phyloP scores from a whole-genome alignment of 2,888 invertebrate genomes.

The Mesochorus sp. region DNA sequence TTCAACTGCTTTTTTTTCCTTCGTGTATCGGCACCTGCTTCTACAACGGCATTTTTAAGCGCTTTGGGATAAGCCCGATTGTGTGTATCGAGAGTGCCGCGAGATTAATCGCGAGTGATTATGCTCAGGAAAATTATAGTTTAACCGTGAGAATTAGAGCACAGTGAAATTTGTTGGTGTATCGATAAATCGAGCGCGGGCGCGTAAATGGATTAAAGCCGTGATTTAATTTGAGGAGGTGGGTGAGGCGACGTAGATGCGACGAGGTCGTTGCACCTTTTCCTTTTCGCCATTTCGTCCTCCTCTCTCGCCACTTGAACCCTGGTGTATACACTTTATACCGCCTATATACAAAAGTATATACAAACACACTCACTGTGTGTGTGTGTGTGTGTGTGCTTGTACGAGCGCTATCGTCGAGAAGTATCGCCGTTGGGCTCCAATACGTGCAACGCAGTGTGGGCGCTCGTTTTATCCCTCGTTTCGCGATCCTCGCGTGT shows the following conservation, averaged over 20 bases:
- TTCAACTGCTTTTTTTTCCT: too few species aligned
- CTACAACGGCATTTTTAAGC: too few species aligned
- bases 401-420: slow-evolving; percentile 42
- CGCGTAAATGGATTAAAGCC: background rate
- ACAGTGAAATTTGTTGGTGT: background rate
- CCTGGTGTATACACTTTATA: slow-evolving; percentile 1
- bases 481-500: slow-evolving; percentile 28
- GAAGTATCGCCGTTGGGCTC: slow-evolving; percentile 49
- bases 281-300: slow-evolving; percentile 52
- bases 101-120: background rate
- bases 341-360: slow-evolving; percentile 7
- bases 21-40: too few species aligned
- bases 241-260: background rate
- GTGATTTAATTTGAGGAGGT: background rate
- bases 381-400: too few species aligned
- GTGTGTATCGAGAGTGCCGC: background rate
- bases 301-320: slow-evolving; percentile 36
- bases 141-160: background rate
- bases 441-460: slow-evolving; percentile 34
- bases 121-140: too few species aligned
- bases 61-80: too few species aligned
- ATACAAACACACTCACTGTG: background rate
- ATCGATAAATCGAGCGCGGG: background rate
- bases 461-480: slow-evolving; percentile 52
- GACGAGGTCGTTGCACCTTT: slow-evolving; percentile 57